A percentile compares a stretch with the other conserved stretches of the same genome.
phyloP scores from a whole-genome alignment of 1,140 invertebrate genomes.

The Ylistrum balloti region DNA sequence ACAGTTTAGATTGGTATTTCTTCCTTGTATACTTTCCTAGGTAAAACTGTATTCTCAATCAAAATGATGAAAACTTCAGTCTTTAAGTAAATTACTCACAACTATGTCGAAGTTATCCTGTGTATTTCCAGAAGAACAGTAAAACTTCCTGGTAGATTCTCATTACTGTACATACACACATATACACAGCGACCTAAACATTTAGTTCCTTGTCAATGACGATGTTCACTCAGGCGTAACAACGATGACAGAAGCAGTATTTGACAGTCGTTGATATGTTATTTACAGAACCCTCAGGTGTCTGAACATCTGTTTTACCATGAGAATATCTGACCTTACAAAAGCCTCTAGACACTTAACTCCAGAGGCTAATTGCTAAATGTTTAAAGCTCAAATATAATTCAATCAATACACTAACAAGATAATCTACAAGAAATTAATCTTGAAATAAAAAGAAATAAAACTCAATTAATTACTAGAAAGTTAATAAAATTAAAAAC shows the following conservation, averaged over 20 bases:
- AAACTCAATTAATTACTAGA: not conserved
- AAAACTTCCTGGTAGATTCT: not conserved
- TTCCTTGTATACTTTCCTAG: not conserved
- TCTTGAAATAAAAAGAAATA: not conserved
- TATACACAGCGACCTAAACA: not conserved
- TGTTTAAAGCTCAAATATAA: no score
- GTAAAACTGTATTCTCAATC: not conserved
- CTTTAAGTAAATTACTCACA: not conserved
- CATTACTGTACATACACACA: not conserved
- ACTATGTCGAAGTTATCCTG: not conserved
- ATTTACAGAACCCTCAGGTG: slow-evolving; percentile 7
- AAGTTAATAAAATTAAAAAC: no score
- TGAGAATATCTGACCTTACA: not conserved
- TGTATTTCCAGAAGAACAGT: not conserved
- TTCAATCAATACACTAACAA: not conserved
- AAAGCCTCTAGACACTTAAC: not conserved
- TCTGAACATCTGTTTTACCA: not conserved
- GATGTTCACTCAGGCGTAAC: not conserved
- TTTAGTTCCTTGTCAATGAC: slow-evolving; percentile 15
- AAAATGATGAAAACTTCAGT: not conserved
- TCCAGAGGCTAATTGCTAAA: not conserved
- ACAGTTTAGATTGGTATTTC: not conserved
- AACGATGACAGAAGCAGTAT: not conserved
- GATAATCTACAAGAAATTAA: not conserved
- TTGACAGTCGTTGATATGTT: slow-evolving; percentile 1